Conservation (phyloP, 2,113 vertebrate genomes). For the Meriones unguiculatus region DNA sequence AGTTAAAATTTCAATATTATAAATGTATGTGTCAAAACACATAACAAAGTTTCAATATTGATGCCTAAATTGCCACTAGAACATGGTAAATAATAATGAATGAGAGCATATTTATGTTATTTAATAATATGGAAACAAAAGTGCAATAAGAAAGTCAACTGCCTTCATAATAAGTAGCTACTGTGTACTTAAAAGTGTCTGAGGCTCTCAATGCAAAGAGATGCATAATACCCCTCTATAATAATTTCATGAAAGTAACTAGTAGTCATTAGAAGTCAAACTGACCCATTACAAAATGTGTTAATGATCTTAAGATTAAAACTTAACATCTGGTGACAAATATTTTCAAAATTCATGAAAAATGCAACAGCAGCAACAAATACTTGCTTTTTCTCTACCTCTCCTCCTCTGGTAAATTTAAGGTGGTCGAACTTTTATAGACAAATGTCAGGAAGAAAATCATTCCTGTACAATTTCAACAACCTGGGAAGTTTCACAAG, state of each 20-base stretch:
- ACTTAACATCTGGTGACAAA: conserved; percentile 73
- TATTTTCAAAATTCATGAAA: conserved; percentile 75
- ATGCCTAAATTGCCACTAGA: not conserved
- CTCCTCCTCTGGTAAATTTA: conserved; percentile 72
- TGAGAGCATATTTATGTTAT: not conserved
- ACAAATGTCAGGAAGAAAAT: conserved; percentile 83
- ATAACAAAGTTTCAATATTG: not conserved
- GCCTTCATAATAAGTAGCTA: not conserved
- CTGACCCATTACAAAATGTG: conserved; percentile 69
- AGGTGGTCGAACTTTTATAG: conserved; percentile 76
- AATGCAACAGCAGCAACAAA: conserved; percentile 71
- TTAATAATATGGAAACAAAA: conserved; percentile 43
- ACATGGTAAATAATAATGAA: not conserved
- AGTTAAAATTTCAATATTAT: conserved; percentile 4
- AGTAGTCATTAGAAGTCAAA: conserved; percentile 51
- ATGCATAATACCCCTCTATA: not conserved
- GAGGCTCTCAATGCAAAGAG: conserved; percentile 29
- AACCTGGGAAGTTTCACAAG: conserved; percentile 86
- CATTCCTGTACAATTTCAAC: conserved; percentile 87
- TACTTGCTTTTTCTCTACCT: not conserved
- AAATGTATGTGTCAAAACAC: not conserved
- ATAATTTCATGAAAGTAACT: conserved; percentile 40
- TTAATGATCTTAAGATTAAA: conserved; percentile 68
- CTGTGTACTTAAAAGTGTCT: not conserved
- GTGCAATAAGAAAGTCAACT: not conserved